Conservation (phyloP, 2,888 invertebrate genomes). For the Nesidiocoris tenuis region DNA sequence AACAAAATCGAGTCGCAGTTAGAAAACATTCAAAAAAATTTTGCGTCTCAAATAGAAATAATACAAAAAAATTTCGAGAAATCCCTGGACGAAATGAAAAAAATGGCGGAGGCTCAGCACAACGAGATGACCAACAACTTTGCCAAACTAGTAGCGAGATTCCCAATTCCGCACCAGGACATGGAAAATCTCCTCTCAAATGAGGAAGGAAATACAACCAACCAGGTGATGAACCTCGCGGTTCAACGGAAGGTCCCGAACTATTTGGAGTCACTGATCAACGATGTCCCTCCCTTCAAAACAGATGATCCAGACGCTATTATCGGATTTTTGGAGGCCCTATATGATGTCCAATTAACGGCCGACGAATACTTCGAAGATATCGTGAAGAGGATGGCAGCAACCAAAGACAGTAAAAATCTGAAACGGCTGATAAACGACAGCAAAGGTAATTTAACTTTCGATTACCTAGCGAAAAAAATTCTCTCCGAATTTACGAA, state of each 20-base stretch:
- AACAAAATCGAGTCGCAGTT: too few relatives aligned
- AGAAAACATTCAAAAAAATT: too few relatives aligned
- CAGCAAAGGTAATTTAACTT: not conserved
- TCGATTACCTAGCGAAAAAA: not conserved
- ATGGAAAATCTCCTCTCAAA: too few relatives aligned
- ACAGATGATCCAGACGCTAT: not conserved
- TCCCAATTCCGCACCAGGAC: too few relatives aligned
- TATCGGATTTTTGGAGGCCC: not conserved
- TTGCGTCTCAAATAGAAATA: too few relatives aligned
- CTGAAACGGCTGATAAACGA: constrained; percentile 8
- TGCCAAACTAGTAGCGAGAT: too few relatives aligned
- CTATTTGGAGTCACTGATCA: not conserved
- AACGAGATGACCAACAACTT: too few relatives aligned
- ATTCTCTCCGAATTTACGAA: not conserved
- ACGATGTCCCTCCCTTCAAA: not conserved
- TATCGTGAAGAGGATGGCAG: constrained; percentile 10
- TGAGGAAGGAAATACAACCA: too few relatives aligned
- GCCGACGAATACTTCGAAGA: constrained; percentile 1
- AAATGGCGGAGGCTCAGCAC: too few relatives aligned
- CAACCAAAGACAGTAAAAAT: not conserved
- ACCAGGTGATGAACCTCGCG: constrained; percentile 1
- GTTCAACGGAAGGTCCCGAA: not conserved
- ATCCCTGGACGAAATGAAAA: too few relatives aligned
- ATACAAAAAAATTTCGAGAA: too few relatives aligned
- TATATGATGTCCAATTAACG: constrained; percentile 1